Evolutionary conservation across 2,113 vertebrate species (phyloP), one percentile per base, ranked within the genome.

Genomic region (Nannobrachium achirus): DNA sequence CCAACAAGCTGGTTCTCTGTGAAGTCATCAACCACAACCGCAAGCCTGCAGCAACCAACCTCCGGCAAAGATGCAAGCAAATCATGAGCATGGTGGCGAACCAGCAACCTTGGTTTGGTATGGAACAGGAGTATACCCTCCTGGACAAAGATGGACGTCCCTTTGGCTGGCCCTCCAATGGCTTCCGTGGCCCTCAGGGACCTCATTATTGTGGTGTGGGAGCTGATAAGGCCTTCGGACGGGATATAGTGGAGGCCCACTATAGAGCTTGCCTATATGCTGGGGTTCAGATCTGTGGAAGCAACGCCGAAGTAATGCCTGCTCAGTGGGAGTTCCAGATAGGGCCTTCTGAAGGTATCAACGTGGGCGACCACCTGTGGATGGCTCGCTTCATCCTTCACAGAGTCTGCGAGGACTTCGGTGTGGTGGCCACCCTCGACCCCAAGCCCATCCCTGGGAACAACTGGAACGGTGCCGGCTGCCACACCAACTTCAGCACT

Each of bases 41-140:
- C 46, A 94, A 92, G 59, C 91, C 91, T 69, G 93, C 95, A 91
- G 95, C 94, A 15, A 89, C 93, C 70, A 96, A 96, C 49, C 88
- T 95, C 39, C 89, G 95, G 18, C 53, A 91, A 38, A 91, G 86
- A 7, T 96, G 95, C 86, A 91, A 85, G 10, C 89, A 92, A 63
- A 89, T 96, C 73, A 96, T 96, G 95, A 91, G 91, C 52, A 94
- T 93, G 94, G 93, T 95, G 42, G 78, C 81, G 66, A 91, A 91
- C 78, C 92, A 94, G 65, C 78, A 82, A 56, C 95, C 95, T 2
- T 96, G 95, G 95, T 96, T 96, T 81, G 95, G 95, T 16, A 96
- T 96, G 94, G 95, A 96, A 59, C 95, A 96, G 65, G 95, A 96
- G 49, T 96, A 96, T 20, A 95, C 95, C 3, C 87, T 96, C 14